A percentile compares a stretch with the other conserved stretches of the same genome.
These are phyloP conservation scores for Drosophila persimilis DNA, from an alignment of 1,140 invertebrate genomes.

Conservation along the genomic window DNA sequence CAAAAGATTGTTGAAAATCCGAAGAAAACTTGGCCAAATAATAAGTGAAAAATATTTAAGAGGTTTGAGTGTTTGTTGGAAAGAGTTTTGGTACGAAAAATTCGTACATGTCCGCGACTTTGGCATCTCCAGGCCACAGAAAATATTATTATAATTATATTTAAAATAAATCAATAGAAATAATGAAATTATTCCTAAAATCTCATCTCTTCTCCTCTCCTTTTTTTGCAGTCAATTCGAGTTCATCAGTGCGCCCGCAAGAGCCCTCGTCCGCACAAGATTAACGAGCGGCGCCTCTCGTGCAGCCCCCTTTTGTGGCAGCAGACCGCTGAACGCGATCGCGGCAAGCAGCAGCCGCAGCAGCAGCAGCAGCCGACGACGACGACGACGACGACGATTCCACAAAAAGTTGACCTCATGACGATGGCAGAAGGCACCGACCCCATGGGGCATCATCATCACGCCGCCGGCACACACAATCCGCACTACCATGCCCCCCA, in stretches of 20 bases:
- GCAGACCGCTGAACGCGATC: neutral
- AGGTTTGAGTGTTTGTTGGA: too few species aligned
- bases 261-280: slow-evolving; percentile 49
- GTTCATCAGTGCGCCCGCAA: slow-evolving; percentile 44
- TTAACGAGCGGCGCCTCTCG: neutral
- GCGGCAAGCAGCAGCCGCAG: slow-evolving; percentile 5
- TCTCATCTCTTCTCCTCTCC: neutral
- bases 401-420: slow-evolving; percentile 82
- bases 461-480: slow-evolving; percentile 74
- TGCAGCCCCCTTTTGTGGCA: neutral
- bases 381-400: slow-evolving; percentile 33
- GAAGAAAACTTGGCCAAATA: too few species aligned
- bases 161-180: neutral
- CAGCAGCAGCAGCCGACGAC: slow-evolving; percentile 13
- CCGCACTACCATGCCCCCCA: slow-evolving; percentile 55
- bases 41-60: too few species aligned
- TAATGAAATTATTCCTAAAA: neutral
- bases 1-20: too few species aligned
- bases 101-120: too few species aligned
- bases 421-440: slow-evolving; percentile 83
- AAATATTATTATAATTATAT: too few species aligned
- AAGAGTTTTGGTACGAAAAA: too few species aligned
- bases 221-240: slow-evolving; percentile 25
- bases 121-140: too few species aligned
- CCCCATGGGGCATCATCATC: slow-evolving; percentile 83